Evolutionary conservation across 2,113 vertebrate species (phyloP).

Genomic region (Amblyopsis rosae): DNA sequence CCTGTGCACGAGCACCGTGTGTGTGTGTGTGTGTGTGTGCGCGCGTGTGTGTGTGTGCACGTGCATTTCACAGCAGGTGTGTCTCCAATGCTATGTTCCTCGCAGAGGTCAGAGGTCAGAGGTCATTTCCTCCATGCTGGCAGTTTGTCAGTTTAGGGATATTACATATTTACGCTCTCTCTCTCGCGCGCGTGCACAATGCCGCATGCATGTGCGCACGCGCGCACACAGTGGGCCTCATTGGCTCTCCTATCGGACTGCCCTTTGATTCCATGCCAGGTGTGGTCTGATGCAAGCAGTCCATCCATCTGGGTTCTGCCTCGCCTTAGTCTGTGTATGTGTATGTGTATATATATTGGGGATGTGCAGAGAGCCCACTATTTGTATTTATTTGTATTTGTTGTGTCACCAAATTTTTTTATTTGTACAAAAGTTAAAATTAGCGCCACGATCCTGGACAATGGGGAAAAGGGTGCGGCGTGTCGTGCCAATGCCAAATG

Average conservation of each 20-base stretch:
- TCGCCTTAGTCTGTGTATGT: background rate
- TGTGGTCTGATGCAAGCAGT: background rate
- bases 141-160: background rate
- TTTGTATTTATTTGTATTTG: no score
- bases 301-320: slow-evolving; percentile 3
- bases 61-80: no score
- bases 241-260: background rate
- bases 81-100: background rate
- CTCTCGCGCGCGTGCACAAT: no score
- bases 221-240: slow-evolving; percentile 32
- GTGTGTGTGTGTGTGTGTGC: background rate
- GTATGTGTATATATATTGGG: no score
- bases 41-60: background rate
- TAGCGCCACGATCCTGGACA: no score
- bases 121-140: background rate
- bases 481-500: no score
- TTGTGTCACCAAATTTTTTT: no score
- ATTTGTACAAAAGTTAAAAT: no score
- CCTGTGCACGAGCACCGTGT: background rate
- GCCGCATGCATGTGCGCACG: no score
- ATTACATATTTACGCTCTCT: no score
- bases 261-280: slow-evolving; percentile 19
- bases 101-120: slow-evolving; percentile 10
- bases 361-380: no score
- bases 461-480: no score